Base-by-base conservation (phyloP, 2,113 vertebrate species). In the Phyllostomus discolor region DNA sequence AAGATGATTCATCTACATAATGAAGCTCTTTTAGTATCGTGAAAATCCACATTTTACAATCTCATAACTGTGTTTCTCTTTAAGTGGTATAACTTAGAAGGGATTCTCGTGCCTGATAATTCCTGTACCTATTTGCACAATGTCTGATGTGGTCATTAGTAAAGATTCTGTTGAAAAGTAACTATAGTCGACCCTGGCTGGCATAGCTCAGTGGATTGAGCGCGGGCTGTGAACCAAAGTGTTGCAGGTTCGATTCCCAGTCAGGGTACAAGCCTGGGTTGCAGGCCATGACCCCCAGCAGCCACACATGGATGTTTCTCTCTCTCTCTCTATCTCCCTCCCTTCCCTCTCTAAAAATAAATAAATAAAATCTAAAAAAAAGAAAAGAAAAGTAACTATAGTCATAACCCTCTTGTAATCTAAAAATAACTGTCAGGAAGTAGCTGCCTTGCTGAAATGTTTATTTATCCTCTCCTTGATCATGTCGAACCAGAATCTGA, bases 371-470 rank as follows among this genome's bases (percentile, higher is more conserved):
- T 41, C 38, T 41, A 41, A 41, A 41, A 41, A 41, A 41, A 41
- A 41, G 38, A 41, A 41, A 41, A 41, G 92, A 79, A 46, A 79
- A 87, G 33, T 81, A 85, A 88, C 28, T 67, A 7, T 59, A 76
- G 80, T 83, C 41, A 59, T 15, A 88, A 81, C 16, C 19, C 67
- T 79, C 52, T 89, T 91, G 10, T n/a, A 48, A 79, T 86, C 38
- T 67, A 54, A 75, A 96, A 88, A 64, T 52, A 93, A 41, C 5
- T 50, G 57, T 83, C 82, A 92, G 89, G 79, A 95, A 84, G 52
- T 85, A 78, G 31, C 72, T 72, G n/a, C 75, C 67, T 59, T 41
- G 46, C 52, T 88, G 33, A 89, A 79, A 59, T 66, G 17, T 89
- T 94, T 50, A 8, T 8, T 80, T 83, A 79, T 70, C 48, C 19